phyloP scores from a whole-genome alignment of 2,888 invertebrate genomes.

The Sphaerophoria taeniata region DNA sequence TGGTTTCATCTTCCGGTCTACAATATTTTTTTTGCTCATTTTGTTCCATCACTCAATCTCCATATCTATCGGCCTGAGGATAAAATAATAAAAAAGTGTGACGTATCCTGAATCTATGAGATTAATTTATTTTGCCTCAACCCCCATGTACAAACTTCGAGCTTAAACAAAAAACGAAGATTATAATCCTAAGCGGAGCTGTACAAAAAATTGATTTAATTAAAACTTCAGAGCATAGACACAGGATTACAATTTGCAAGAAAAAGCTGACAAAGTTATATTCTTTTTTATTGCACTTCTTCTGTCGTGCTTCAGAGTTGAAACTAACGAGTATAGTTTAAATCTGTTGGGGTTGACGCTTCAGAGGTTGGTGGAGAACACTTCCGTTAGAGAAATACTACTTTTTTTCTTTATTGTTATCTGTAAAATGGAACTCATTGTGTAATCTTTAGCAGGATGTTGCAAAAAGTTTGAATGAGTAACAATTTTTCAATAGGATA shows the following conservation, averaged over 20 bases:
- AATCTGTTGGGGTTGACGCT: too few relatives aligned
- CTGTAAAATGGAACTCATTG: too few relatives aligned
- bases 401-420: too few relatives aligned
- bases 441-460: too few relatives aligned
- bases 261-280: background rate
- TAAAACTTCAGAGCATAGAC: conserved; percentile 9
- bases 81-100: conserved; percentile 2
- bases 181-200: conserved; percentile 5
- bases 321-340: background rate
- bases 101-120: conserved; percentile 22
- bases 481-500: too few relatives aligned
- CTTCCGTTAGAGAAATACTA: too few relatives aligned
- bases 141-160: background rate
- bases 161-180: background rate
- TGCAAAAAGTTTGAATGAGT: too few relatives aligned
- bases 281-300: background rate
- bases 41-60: conserved; percentile 1
- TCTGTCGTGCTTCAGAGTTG: background rate
- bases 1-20: background rate
- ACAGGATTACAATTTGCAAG: conserved; percentile 5
- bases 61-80: background rate
- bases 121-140: background rate
- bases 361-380: too few relatives aligned
- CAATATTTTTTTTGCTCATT: background rate
- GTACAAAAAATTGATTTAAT: conserved; percentile 17